Evolutionary conservation across 2,888 invertebrate genomes (phyloP).

Genomic region (Drosophila flavopinicola): DNA sequence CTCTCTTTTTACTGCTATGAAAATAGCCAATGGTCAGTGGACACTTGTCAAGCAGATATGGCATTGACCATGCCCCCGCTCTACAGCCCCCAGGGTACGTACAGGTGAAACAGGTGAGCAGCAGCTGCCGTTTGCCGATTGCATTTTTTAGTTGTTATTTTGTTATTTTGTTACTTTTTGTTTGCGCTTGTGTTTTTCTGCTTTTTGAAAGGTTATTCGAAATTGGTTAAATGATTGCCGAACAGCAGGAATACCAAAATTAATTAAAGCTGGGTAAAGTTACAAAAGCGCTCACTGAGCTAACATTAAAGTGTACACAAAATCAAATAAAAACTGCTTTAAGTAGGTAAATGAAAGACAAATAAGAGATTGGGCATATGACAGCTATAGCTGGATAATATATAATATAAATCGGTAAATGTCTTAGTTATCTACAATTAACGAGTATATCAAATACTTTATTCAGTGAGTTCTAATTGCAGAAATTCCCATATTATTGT

Average conservation of each 20-base stretch:
- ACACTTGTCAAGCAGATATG: conserved; percentile 46
- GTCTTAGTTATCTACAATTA: too few species aligned
- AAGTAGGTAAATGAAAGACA: not conserved
- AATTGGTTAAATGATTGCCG: conserved; percentile 52
- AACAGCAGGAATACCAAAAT: conserved; percentile 21
- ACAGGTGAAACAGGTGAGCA: conserved; percentile 44
- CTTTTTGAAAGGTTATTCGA: conserved; percentile 37
- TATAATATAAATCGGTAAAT: too few species aligned
- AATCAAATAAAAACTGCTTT: not conserved
- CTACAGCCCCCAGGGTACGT: conserved; percentile 1
- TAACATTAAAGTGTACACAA: not conserved
- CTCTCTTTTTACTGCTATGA: conserved; percentile 16
- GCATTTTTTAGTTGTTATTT: conserved; percentile 30
- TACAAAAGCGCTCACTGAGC: not conserved
- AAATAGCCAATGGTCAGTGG: conserved; percentile 41
- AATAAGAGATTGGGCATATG: not conserved
- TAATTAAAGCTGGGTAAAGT: conserved; percentile 12
- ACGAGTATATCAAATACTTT: too few species aligned
- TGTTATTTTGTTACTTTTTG: too few species aligned
- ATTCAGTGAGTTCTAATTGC: too few species aligned
- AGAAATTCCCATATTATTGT: too few species aligned
- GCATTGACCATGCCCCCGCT: conserved; percentile 50
- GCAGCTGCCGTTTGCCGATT: conserved; percentile 46
- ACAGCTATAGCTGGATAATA: too few species aligned
- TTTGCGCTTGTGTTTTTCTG: conserved; percentile 5